Percentiles rank a stretch among this genome's conserved stretches.
Conservation (phyloP, 2,797 vertebrate genomes). For the Helicolenus hilgendorfi region DNA sequence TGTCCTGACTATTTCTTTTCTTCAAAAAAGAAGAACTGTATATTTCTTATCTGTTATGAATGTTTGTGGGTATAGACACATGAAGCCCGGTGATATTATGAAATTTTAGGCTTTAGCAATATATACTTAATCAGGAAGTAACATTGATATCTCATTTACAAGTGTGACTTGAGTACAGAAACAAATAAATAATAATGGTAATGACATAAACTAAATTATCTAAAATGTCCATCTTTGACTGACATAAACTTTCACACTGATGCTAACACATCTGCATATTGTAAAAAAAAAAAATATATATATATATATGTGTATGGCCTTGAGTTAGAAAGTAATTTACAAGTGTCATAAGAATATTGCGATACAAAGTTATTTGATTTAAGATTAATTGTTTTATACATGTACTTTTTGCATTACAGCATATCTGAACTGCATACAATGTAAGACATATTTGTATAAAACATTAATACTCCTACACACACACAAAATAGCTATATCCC, state of each 20-base stretch:
- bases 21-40: too few relatives aligned
- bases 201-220: too few relatives aligned
- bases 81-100: neutral
- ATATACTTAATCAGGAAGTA: too few relatives aligned
- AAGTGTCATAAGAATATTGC: neutral
- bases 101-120: neutral
- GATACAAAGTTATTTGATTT: neutral
- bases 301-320: too few relatives aligned
- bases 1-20: neutral
- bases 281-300: neutral
- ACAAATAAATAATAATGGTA: too few relatives aligned
- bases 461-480: neutral
- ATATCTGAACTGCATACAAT: neutral
- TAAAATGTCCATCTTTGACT: too few relatives aligned
- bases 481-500: neutral
- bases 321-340: too few relatives aligned
- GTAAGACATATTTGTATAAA: neutral
- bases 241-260: too few relatives aligned
- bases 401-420: neutral
- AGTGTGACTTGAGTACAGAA: too few relatives aligned
- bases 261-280: neutral
- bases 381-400: neutral
- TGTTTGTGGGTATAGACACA: neutral
- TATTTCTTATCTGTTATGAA: neutral
- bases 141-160: too few relatives aligned